These are phyloP conservation scores for Callopanchax toddi DNA, from an alignment of 2,113 vertebrate genomes.

Conservation along the genomic window DNA sequence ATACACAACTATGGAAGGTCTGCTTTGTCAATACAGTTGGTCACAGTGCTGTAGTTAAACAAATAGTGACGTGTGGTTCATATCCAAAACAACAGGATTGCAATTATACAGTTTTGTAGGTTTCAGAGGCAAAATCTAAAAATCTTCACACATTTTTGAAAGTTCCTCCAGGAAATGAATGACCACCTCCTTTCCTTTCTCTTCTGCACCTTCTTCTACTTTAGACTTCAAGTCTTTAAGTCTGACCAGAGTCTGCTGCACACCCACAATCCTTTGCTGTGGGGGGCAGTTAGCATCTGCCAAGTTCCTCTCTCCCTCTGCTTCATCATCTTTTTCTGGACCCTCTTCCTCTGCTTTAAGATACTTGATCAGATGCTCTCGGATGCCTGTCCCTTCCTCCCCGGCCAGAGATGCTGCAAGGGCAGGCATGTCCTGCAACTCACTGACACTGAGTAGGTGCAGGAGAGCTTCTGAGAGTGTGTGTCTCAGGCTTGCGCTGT, in stretches of 20 bases:
- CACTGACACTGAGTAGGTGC: conserved; percentile 85
- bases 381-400: conserved; percentile 70
- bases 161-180: conserved; percentile 81
- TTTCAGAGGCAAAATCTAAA: conserved; percentile 38
- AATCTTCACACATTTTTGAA: conserved; percentile 68
- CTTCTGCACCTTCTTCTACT: conserved; percentile 37
- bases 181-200: conserved; percentile 50
- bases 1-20: no score
- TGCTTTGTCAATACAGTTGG: no score
- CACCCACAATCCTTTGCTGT: conserved; percentile 69
- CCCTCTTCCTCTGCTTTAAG: conserved; percentile 70
- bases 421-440: conserved; percentile 77
- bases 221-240: conserved; percentile 66
- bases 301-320: conserved; percentile 59
- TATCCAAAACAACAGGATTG: no score
- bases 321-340: conserved; percentile 49
- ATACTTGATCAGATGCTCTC: conserved; percentile 82
- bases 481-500: conserved; percentile 88
- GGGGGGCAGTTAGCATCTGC: conserved; percentile 30
- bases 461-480: conserved; percentile 89
- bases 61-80: no score
- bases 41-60: no score
- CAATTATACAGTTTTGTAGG: no score
- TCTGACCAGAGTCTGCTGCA: conserved; percentile 79
- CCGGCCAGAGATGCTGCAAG: conserved; percentile 68